phyloP scores from a whole-genome alignment of 2,888 invertebrate species.

The Pelosia muscerda region DNA sequence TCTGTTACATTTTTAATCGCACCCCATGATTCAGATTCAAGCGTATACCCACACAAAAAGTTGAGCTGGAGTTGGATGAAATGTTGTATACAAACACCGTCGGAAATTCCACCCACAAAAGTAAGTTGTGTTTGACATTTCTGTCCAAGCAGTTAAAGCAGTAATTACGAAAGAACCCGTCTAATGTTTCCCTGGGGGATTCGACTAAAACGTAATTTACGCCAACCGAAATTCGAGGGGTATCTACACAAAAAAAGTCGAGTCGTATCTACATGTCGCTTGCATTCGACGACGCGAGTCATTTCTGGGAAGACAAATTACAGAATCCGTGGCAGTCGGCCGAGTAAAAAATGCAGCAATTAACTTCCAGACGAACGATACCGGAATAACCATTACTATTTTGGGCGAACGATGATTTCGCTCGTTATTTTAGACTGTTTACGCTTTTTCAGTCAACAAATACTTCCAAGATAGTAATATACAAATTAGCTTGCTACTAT shows the following conservation, averaged over 20 bases:
- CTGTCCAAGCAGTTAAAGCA: slow-evolving; percentile 83
- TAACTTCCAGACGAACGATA: slow-evolving; percentile 73
- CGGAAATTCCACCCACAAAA: slow-evolving; percentile 71
- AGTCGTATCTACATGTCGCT: slow-evolving; percentile 80
- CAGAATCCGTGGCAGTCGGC: slow-evolving; percentile 79
- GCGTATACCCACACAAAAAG: slow-evolving; percentile 20
- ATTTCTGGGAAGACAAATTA: slow-evolving; percentile 87
- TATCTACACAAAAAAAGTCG: slow-evolving; percentile 61
- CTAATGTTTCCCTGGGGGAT: slow-evolving; percentile 84
- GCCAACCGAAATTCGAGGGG: slow-evolving; percentile 79
- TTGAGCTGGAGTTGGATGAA: slow-evolving; percentile 25
- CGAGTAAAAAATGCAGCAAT: slow-evolving; percentile 85
- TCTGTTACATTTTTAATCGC: slow-evolving; percentile 59
- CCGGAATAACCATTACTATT: slow-evolving; percentile 80
- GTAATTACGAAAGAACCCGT: slow-evolving; percentile 83
- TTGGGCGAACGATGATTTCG: slow-evolving; percentile 75
- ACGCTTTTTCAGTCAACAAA: slow-evolving; percentile 71
- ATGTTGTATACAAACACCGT: slow-evolving; percentile 51
- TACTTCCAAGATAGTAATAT: slow-evolving; percentile 56
- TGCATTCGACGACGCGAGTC: slow-evolving; percentile 85
- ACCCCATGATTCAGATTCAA: slow-evolving; percentile 35
- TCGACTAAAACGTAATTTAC: slow-evolving; percentile 85
- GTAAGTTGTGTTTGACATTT: slow-evolving; percentile 82
- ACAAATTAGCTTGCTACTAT: slow-evolving; percentile 60
- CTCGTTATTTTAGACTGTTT: slow-evolving; percentile 78